These are phyloP conservation scores for Atta cephalotes DNA, from an alignment of 1,140 invertebrate species.

Conservation along the genomic window DNA sequence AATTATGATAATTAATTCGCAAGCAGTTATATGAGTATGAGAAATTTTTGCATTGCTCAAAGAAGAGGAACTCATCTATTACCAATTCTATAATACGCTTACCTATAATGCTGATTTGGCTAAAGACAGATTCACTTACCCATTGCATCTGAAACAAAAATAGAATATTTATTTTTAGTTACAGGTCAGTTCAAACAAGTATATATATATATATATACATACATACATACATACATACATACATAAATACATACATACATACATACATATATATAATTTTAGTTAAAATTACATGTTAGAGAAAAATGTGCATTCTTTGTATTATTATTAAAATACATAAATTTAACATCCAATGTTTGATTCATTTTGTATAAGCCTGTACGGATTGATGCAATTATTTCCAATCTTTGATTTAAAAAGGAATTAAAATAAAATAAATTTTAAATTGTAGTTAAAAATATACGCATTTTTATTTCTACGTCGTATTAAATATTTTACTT, in stretches of 20 bases:
- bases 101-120: slow-evolving; percentile 47
- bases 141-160: slow-evolving; percentile 86
- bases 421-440: not conserved
- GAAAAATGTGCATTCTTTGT: not conserved
- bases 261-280: not conserved
- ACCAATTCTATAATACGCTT: slow-evolving; percentile 53
- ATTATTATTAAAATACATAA: not conserved
- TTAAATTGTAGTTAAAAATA: not conserved
- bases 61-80: slow-evolving; percentile 9
- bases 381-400: not conserved
- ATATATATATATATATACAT: not conserved
- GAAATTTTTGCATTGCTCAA: slow-evolving; percentile 35
- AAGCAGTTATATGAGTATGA: slow-evolving; percentile 42
- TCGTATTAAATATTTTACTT: not conserved
- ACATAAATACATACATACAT: too few species aligned
- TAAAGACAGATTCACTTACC: slow-evolving; percentile 81
- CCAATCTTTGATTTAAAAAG: not conserved
- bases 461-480: not conserved
- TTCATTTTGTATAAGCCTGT: not conserved
- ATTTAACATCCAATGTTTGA: not conserved
- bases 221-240: not conserved
- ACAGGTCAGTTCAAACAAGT: not conserved
- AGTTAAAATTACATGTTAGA: not conserved
- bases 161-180: slow-evolving; percentile 59
- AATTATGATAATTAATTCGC: slow-evolving; percentile 76